These are phyloP conservation scores for Anguilla obscura DNA, from an alignment of 2,797 vertebrate species.

Conservation along the genomic window DNA sequence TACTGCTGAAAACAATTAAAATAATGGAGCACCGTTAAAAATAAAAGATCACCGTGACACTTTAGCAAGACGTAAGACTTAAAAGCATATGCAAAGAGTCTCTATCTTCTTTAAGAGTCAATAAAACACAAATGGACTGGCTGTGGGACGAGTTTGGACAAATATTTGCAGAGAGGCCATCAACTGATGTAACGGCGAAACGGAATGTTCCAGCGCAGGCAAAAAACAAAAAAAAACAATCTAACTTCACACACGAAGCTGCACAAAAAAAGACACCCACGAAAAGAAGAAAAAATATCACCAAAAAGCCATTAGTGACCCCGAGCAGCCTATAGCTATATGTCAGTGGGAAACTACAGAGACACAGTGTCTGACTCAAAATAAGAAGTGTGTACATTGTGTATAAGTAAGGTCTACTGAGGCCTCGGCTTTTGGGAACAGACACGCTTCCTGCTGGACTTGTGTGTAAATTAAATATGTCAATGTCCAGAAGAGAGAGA, in stretches of 20 bases:
- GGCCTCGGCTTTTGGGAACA: background rate
- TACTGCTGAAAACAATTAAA: background rate
- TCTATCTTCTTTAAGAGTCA: background rate
- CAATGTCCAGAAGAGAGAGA: background rate
- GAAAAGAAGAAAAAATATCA: background rate
- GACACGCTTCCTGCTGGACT: background rate
- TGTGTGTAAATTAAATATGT: background rate
- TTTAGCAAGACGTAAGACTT: background rate
- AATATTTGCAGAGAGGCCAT: constrained; percentile 9
- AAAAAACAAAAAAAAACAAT: background rate
- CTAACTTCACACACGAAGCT: background rate
- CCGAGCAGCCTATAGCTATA: background rate
- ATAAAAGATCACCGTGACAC: background rate
- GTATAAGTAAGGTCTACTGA: background rate
- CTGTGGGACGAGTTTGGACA: background rate
- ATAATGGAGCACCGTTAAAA: background rate
- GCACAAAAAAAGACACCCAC: background rate
- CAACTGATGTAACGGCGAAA: background rate
- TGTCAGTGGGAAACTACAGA: background rate
- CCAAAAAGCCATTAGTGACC: background rate
- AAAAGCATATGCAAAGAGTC: background rate
- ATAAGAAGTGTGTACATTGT: background rate
- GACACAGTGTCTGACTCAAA: background rate
- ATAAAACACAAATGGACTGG: background rate
- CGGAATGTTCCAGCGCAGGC: background rate